Evolutionary conservation across 1,140 invertebrate genomes (phyloP).

Genomic region (Pseudomyrmex pallidus): DNA sequence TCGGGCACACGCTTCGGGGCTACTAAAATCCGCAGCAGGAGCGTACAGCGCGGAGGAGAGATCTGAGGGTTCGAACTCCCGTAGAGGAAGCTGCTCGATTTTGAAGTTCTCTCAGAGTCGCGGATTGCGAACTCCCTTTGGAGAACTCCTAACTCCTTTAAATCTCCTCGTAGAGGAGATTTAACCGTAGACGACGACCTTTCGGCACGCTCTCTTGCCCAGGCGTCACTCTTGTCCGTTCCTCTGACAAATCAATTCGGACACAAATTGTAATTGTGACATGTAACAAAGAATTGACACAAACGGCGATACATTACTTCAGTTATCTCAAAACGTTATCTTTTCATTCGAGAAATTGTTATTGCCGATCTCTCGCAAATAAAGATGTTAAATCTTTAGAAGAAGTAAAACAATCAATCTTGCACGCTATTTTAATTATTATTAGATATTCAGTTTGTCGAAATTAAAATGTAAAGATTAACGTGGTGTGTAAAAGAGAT

Average conservation of each 20-base stretch:
- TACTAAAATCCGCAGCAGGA: conserved; percentile 29
- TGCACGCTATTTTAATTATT: background rate
- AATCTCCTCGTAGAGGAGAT: conserved; percentile 42
- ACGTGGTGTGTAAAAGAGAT: background rate
- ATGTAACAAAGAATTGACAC: conserved; percentile 72
- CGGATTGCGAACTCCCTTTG: conserved; percentile 67
- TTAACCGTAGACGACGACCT: conserved; percentile 54
- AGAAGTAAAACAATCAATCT: background rate
- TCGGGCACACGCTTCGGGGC: conserved; percentile 72
- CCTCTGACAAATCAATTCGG: conserved; percentile 83
- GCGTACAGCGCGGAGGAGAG: background rate
- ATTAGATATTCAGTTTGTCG: background rate
- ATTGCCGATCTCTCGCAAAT: too few species aligned
- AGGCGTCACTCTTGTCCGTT: conserved; percentile 36
- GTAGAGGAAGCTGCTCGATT: conserved; percentile 75
- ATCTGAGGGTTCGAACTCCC: conserved; percentile 62
- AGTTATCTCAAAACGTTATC: conserved; percentile 16
- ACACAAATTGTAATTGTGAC: conserved; percentile 82
- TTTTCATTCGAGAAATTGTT: conserved; percentile 21
- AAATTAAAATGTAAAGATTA: conserved; percentile 39
- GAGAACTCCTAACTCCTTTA: conserved; percentile 16
- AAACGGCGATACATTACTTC: conserved; percentile 60
- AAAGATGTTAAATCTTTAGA: background rate
- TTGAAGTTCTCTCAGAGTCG: conserved; percentile 75
- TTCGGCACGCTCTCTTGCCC: conserved; percentile 45